phyloP scores from a whole-genome alignment of 1,140 invertebrate species.

The Neodiprion fabricii region DNA sequence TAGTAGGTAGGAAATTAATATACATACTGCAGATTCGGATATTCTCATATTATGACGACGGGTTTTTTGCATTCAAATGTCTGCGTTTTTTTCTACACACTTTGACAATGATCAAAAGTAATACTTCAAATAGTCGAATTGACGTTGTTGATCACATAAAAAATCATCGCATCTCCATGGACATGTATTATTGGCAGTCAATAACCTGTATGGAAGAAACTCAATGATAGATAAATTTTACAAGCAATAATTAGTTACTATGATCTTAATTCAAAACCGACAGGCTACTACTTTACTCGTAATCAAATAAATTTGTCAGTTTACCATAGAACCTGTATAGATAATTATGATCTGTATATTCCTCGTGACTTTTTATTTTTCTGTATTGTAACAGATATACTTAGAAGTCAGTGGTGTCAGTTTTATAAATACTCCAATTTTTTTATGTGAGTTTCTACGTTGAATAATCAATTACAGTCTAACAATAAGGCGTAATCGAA shows the following conservation, averaged over 20 bases:
- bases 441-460: background rate
- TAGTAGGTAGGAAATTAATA: slow-evolving; percentile 19
- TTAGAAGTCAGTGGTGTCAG: background rate
- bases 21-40: slow-evolving; percentile 1
- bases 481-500: too few relatives aligned
- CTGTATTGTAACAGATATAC: background rate
- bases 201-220: background rate
- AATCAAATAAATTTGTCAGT: background rate
- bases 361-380: background rate
- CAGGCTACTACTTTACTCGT: too few relatives aligned
- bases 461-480: too few relatives aligned
- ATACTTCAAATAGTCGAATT: background rate
- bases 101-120: too few relatives aligned
- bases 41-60: background rate
- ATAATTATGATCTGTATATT: background rate
- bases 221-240: background rate
- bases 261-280: too few relatives aligned
- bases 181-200: too few relatives aligned
- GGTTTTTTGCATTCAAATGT: background rate
- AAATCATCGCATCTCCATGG: background rate
- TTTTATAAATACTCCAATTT: background rate
- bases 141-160: background rate
- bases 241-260: slow-evolving; percentile 3
- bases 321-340: background rate
- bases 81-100: background rate